Evolutionary conservation across 2,888 invertebrate species (phyloP).

Genomic region (Tipula vernalis): DNA sequence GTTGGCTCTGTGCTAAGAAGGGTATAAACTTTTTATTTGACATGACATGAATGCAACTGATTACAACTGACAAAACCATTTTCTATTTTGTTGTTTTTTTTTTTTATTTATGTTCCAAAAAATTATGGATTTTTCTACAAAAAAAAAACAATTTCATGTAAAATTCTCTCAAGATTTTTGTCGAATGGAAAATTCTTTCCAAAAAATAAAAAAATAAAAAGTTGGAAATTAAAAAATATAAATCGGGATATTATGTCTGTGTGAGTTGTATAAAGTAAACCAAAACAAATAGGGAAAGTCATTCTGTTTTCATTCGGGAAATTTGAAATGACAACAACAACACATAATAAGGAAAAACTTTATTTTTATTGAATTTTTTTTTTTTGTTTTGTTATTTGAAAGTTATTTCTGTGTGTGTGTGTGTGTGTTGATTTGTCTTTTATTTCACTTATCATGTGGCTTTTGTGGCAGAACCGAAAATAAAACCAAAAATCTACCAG

Average conservation of each 20-base stretch:
- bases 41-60: neutral
- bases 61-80: slow-evolving; percentile 4
- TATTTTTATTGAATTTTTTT: neutral
- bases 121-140: neutral
- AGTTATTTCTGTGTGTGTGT: neutral
- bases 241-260: neutral
- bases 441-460: neutral
- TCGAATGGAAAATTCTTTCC: neutral
- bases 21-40: neutral
- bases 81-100: neutral
- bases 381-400: neutral
- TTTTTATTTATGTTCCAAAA: neutral
- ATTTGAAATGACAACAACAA: neutral
- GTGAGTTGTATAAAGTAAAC: neutral
- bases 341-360: neutral
- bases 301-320: neutral
- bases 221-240: neutral
- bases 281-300: neutral
- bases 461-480: neutral
- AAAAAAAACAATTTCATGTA: neutral
- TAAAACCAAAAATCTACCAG: neutral
- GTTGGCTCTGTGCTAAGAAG: neutral
- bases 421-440: neutral
- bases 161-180: neutral
- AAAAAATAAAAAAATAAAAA: neutral